These are phyloP conservation scores for Unio delphinus DNA, from an alignment of 2,888 invertebrate genomes.

Conservation along the genomic window DNA sequence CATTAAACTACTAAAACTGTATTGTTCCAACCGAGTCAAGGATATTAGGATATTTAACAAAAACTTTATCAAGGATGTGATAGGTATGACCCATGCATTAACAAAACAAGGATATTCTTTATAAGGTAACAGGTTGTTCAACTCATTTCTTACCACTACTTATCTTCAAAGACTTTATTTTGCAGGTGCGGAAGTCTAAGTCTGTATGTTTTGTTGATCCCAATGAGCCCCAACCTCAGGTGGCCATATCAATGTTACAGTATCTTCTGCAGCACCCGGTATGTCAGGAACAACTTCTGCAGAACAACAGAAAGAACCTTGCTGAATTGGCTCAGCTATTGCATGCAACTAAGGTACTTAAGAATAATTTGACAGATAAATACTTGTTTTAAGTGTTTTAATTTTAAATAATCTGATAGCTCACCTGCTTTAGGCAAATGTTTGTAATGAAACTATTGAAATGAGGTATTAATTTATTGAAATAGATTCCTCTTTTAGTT, in stretches of 20 bases:
- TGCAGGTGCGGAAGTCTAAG: conserved; percentile 24
- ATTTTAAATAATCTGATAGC: no score
- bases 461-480: no score
- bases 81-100: no score
- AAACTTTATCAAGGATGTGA: no score
- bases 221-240: conserved; percentile 27
- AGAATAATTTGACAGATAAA: background rate
- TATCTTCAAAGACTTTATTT: background rate
- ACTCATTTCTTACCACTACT: background rate
- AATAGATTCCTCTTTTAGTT: background rate
- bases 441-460: background rate
- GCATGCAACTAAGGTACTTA: conserved; percentile 30
- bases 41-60: no score
- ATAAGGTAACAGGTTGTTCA: background rate
- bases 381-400: no score
- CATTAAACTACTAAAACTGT: no score
- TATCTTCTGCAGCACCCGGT: conserved; percentile 28
- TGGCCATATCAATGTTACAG: conserved; percentile 31
- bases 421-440: no score
- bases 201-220: conserved; percentile 45
- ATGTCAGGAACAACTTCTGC: conserved; percentile 32
- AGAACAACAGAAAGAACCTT: conserved; percentile 21
- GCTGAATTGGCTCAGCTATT: conserved; percentile 25
- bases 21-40: no score
- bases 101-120: no score